Evolutionary conservation across 2,113 vertebrate species (phyloP).

Genomic region (Microtus pennsylvanicus): DNA sequence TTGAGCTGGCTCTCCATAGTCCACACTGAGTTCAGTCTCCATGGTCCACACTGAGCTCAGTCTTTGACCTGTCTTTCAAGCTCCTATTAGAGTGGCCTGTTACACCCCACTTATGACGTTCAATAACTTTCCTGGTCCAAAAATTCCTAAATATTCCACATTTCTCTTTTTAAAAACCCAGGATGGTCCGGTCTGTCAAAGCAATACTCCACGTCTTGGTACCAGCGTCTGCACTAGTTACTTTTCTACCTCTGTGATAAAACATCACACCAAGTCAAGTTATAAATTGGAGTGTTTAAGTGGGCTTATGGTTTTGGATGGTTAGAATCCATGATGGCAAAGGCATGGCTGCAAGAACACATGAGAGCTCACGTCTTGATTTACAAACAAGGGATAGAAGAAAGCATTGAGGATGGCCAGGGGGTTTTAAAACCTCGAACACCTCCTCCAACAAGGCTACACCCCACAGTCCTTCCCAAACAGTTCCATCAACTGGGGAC

Average conservation of each 20-base stretch:
- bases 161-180: not conserved
- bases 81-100: not conserved
- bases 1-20: not conserved
- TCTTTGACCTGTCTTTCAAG: not conserved
- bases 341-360: not conserved
- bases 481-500: not conserved
- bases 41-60: not conserved
- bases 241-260: not conserved
- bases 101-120: not conserved
- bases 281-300: not conserved
- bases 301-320: not conserved
- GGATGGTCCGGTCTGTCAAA: not conserved
- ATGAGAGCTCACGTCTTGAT: not conserved
- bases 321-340: not conserved
- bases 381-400: too few relatives aligned
- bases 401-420: too few relatives aligned
- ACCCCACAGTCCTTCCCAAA: not conserved
- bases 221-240: not conserved
- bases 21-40: not conserved
- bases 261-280: not conserved
- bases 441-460: not conserved
- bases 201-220: not conserved
- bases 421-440: not conserved
- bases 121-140: not conserved
- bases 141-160: not conserved